These are phyloP conservation scores for Pelvicachromis taeniatus DNA, from an alignment of 2,113 vertebrate species.

Conservation along the genomic window DNA sequence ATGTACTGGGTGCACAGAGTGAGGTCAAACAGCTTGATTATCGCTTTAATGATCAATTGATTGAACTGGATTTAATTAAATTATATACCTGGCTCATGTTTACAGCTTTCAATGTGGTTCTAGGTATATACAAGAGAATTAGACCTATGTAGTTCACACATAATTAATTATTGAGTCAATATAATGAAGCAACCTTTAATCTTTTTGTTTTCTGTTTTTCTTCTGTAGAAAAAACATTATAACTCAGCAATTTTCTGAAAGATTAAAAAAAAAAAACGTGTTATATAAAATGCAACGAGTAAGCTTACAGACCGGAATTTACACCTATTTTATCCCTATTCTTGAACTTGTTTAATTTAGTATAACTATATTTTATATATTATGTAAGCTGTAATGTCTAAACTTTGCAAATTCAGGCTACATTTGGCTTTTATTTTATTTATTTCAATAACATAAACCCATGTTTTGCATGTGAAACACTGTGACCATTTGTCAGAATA, in stretches of 20 bases:
- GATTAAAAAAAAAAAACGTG: neutral
- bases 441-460: neutral
- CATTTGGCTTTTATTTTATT: neutral
- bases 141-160: neutral
- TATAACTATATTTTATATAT: neutral
- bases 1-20: neutral
- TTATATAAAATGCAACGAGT: neutral
- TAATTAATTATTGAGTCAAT: neutral
- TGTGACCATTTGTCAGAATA: neutral
- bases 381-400: neutral
- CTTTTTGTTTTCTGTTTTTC: neutral
- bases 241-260: neutral
- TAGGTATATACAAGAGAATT: neutral
- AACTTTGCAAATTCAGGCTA: neutral
- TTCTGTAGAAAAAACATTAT: neutral
- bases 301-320: neutral
- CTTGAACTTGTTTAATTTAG: too few species aligned
- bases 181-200: neutral
- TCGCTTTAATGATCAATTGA: neutral
- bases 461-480: neutral
- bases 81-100: neutral
- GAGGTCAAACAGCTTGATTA: fast-evolving
- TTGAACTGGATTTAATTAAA: neutral
- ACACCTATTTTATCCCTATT: neutral
- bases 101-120: neutral